Conservation (phyloP, 1,140 invertebrate genomes). For the Tenebrio molitor region DNA sequence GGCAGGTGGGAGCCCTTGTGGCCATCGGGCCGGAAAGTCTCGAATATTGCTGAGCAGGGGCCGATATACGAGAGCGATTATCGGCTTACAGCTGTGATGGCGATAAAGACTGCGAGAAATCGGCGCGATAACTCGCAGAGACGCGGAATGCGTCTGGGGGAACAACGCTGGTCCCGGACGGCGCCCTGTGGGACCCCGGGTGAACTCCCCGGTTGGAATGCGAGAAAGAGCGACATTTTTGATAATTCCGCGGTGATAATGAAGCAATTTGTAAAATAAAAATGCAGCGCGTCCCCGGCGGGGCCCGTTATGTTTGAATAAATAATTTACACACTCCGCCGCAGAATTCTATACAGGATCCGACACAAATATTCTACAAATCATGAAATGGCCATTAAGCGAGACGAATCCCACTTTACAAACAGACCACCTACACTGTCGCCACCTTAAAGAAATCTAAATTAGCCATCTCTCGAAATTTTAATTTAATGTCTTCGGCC, state of each 20-base stretch:
- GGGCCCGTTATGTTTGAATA: conserved; percentile 15
- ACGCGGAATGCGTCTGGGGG: background rate
- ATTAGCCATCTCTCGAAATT: conserved; percentile 50
- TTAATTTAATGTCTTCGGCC: conserved; percentile 45
- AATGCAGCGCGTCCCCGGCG: background rate
- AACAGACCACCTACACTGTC: conserved; percentile 54
- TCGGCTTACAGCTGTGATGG: conserved; percentile 16
- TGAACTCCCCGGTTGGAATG: no score
- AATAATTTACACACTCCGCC: conserved; percentile 21
- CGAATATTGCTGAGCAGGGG: conserved; percentile 10
- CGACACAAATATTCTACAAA: conserved; percentile 51
- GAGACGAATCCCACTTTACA: conserved; percentile 51
- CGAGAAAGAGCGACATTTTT: background rate
- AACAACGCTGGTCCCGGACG: background rate
- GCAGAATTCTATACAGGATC: conserved; percentile 10
- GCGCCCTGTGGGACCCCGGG: no score
- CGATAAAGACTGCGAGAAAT: background rate
- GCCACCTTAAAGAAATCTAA: conserved; percentile 51
- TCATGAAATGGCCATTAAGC: conserved; percentile 51
- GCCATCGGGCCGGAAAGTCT: conserved; percentile 33
- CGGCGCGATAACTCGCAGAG: background rate
- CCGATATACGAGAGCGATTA: conserved; percentile 2
- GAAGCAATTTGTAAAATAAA: conserved; percentile 27
- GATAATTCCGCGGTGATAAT: conserved; percentile 22
- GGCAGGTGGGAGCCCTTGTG: conserved; percentile 35